Conservation (phyloP, 2,888 invertebrate species). For the Xiphydria camelus region DNA sequence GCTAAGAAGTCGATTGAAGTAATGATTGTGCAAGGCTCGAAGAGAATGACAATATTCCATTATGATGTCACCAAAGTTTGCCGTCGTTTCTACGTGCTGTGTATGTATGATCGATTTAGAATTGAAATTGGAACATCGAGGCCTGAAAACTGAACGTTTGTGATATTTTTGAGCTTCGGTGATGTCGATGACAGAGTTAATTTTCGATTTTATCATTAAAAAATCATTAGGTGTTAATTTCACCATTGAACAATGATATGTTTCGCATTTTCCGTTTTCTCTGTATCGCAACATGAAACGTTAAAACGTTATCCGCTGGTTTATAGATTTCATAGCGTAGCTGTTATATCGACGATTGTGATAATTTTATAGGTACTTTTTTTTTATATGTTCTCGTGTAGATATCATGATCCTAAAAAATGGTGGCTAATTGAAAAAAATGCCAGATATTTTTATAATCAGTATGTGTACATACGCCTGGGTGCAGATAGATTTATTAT, state of each 20-base stretch:
- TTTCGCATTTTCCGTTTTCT: not conserved
- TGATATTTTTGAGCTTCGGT: not conserved
- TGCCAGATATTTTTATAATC: not conserved
- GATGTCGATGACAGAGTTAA: too few relatives aligned
- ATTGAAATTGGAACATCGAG: too few relatives aligned
- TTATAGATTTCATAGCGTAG: constrained; percentile 1
- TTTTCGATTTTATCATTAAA: too few relatives aligned
- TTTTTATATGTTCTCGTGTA: not conserved
- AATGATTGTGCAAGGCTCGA: too few relatives aligned
- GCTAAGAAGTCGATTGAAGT: too few relatives aligned
- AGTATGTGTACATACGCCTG: too few relatives aligned
- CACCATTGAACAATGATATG: too few relatives aligned
- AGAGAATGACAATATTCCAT: too few relatives aligned
- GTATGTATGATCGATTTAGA: not conserved
- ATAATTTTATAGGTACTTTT: constrained; percentile 7
- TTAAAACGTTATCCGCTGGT: not conserved
- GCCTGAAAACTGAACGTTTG: not conserved
- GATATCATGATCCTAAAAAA: not conserved
- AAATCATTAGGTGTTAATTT: too few relatives aligned
- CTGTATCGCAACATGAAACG: not conserved
- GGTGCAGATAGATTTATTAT: too few relatives aligned
- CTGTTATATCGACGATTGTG: not conserved
- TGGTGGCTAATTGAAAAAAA: not conserved
- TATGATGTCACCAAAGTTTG: too few relatives aligned
- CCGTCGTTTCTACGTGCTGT: too few relatives aligned